Evolutionary conservation across 2,797 vertebrate species (phyloP).

Genomic region (Semaprochilodus insignis): DNA sequence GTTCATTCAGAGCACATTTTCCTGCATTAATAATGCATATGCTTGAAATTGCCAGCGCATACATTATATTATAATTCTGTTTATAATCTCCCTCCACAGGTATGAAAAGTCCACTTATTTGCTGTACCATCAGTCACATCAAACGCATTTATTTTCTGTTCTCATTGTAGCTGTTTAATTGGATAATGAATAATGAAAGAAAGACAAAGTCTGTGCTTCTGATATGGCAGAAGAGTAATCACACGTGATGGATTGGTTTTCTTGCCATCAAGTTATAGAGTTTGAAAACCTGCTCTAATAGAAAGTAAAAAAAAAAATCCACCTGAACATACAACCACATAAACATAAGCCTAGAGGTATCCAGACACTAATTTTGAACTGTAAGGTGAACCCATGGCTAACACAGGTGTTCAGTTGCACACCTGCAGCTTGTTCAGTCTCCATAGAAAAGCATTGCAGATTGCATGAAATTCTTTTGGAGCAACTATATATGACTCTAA

Average conservation of each 20-base stretch:
- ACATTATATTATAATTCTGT: constrained; percentile 64
- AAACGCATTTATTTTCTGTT: constrained; percentile 17
- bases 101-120: constrained; percentile 26
- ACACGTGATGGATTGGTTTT: background rate
- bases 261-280: background rate
- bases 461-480: background rate
- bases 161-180: constrained; percentile 24
- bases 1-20: constrained; percentile 78
- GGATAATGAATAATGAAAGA: constrained; percentile 42
- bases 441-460: background rate
- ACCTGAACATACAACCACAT: background rate
- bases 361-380: background rate
- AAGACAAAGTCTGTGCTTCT: constrained; percentile 24
- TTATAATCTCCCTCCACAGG: constrained; percentile 52
- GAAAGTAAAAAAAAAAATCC: background rate
- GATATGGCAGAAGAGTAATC: constrained; percentile 16
- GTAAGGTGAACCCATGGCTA: background rate
- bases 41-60: constrained; percentile 70
- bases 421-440: background rate
- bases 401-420: background rate
- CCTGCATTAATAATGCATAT: constrained; percentile 79
- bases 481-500: background rate
- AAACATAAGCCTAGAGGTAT: background rate
- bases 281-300: background rate
- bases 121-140: constrained; percentile 4